Evolutionary conservation across 2,113 vertebrate genomes (phyloP), one percentile per base, ranked within the genome.

Genomic region (Otis tarda): DNA sequence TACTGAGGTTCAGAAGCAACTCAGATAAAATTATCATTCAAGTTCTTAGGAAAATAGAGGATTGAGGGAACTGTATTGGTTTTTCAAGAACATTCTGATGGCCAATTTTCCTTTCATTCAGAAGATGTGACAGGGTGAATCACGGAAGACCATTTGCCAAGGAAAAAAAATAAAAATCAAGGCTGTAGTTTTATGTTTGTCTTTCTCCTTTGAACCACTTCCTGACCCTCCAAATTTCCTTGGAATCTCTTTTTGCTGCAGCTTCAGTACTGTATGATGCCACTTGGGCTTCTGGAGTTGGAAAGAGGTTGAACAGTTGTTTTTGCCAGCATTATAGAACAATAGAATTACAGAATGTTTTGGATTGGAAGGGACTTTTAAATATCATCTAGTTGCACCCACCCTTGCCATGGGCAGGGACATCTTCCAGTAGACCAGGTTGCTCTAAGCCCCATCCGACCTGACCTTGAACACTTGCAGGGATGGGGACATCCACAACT

Each of bases 11-110:
- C 75, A 83, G 28, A 86, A 94, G 63, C 10, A 91, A 8, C 24
- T 97, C 33, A 81, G 35, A 73, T 67, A 93, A 94, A 93, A 91
- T 68, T 71, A 83, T 27, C 6, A 25, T 35, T 59, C 73, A 27
- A 9, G n/a, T 37, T 45, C 4, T 71, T 67, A 49, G 12, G 56
- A n/a, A 91, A 94, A 71, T 8, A 50, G 17, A 91, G 49, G 9
- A 27, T 4, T 87, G 30, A 89, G 19, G 37, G 24, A 87, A 24
- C 30, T 30, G 45, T 23, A 18, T 13, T 12, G 16, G 2, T 31
- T 89, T 33, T 82, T 82, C 19, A 7, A 49, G 47, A 57, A 64
- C 14, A 68, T 91, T 94, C 75, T 39, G 22, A 55, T 49, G 20
- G 7, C 4, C 0, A 83, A n/a, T 83, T 81, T 83, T 87, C 22